phyloP scores from a whole-genome alignment of 2,888 invertebrate species.

The Xestia xanthographa region DNA sequence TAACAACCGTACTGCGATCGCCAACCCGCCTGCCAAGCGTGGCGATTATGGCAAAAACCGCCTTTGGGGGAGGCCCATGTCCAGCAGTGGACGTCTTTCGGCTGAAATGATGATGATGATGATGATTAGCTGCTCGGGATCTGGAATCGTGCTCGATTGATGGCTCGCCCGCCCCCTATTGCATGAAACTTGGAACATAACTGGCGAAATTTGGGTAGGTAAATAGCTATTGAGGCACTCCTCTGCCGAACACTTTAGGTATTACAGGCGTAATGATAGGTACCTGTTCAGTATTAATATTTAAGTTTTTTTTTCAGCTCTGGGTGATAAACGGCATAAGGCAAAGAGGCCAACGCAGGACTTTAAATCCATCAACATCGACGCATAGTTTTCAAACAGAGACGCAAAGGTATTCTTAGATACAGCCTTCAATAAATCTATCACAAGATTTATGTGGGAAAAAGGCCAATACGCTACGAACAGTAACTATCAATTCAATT shows the following conservation, averaged over 20 bases:
- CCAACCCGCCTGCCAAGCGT: too few species aligned
- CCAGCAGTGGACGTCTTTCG: too few species aligned
- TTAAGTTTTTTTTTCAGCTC: not conserved
- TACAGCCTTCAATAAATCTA: constrained; percentile 24
- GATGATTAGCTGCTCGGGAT: too few species aligned
- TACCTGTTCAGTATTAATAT: too few species aligned
- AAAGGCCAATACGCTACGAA: not conserved
- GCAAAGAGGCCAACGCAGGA: not conserved
- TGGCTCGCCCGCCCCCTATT: not conserved
- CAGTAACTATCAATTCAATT: constrained; percentile 40
- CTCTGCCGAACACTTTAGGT: not conserved
- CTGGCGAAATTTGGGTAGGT: too few species aligned
- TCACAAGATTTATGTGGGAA: constrained; percentile 23
- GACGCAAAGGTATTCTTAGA: constrained; percentile 27
- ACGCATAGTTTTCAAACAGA: constrained; percentile 10
- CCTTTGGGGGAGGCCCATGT: too few species aligned
- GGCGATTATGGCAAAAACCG: too few species aligned
- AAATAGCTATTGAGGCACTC: not conserved
- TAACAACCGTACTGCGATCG: too few species aligned
- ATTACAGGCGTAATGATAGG: not conserved
- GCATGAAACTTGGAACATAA: too few species aligned
- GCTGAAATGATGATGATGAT: too few species aligned
- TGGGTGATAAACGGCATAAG: not conserved
- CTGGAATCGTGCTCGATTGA: not conserved
- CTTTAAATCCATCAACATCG: constrained; percentile 15